These are phyloP conservation scores for Meloidogyne chitwoodi DNA, from an alignment of 1,140 invertebrate species.

Conservation along the genomic window DNA sequence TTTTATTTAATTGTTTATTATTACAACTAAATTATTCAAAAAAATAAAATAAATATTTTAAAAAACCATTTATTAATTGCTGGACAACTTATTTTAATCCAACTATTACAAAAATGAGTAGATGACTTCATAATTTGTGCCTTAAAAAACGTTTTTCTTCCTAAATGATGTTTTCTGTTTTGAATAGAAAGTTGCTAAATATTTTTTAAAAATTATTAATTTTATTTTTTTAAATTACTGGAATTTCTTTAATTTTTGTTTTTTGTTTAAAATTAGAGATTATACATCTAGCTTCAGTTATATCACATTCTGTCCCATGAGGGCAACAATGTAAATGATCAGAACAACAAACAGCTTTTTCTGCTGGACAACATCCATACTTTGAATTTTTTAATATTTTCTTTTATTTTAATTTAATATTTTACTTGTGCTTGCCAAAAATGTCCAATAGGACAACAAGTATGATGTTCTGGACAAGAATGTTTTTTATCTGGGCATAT, in stretches of 20 bases:
- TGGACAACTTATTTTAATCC: neutral
- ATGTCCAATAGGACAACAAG: slow-evolving; percentile 59
- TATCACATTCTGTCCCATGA: slow-evolving; percentile 43
- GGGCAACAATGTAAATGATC: slow-evolving; percentile 60
- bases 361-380: slow-evolving; percentile 62
- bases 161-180: neutral
- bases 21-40: neutral
- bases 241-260: neutral
- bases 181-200: neutral
- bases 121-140: neutral
- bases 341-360: slow-evolving; percentile 58
- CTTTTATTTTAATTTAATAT: neutral
- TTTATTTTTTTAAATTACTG: neutral
- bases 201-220: neutral
- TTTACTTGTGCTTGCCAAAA: neutral
- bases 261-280: neutral
- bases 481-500: slow-evolving; percentile 21
- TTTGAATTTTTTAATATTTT: neutral
- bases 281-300: slow-evolving; percentile 14
- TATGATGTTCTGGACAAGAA: slow-evolving; percentile 60
- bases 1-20: neutral
- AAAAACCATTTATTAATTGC: neutral
- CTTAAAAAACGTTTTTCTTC: neutral
- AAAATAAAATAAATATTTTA: neutral
- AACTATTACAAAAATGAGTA: neutral